These are phyloP conservation scores for Rhadina sibilatrix DNA, from an alignment of 2,113 vertebrate species.

Conservation along the genomic window DNA sequence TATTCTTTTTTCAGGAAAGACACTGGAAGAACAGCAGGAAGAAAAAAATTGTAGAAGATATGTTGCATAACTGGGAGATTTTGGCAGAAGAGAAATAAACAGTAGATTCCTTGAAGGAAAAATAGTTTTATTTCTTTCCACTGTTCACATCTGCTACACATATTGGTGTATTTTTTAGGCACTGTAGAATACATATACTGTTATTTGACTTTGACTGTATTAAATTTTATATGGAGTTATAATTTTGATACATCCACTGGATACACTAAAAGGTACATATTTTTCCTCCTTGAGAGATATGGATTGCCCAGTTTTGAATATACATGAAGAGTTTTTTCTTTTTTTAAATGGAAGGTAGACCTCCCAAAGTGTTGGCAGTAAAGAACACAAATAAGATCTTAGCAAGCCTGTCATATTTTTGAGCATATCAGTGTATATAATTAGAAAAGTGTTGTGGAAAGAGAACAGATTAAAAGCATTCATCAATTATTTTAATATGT, in stretches of 20 bases:
- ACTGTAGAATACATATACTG: background rate
- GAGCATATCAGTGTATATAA: background rate
- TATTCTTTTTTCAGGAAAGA: background rate
- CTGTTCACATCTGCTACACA: background rate
- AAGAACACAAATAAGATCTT: background rate
- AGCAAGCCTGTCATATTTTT: background rate
- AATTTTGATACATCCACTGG: background rate
- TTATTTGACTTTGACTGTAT: background rate
- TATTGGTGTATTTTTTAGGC: background rate
- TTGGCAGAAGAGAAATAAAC: background rate
- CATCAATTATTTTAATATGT: background rate
- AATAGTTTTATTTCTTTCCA: background rate
- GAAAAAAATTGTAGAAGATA: background rate
- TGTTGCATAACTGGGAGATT: accelerated
- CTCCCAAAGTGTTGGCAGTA: background rate
- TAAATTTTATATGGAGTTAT: background rate
- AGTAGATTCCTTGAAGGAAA: background rate
- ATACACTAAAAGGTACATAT: background rate
- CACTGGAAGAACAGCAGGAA: background rate
- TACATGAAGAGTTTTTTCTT: background rate
- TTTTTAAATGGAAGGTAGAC: background rate
- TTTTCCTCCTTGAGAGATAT: background rate
- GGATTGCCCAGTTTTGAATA: background rate
- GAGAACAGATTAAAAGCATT: background rate
- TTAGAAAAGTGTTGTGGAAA: background rate